A percentile compares a stretch with the other conserved stretches of the same genome.
Evolutionary conservation across 2,888 invertebrate genomes (phyloP).

Genomic region (Mesodorylaimus sp.): DNA sequence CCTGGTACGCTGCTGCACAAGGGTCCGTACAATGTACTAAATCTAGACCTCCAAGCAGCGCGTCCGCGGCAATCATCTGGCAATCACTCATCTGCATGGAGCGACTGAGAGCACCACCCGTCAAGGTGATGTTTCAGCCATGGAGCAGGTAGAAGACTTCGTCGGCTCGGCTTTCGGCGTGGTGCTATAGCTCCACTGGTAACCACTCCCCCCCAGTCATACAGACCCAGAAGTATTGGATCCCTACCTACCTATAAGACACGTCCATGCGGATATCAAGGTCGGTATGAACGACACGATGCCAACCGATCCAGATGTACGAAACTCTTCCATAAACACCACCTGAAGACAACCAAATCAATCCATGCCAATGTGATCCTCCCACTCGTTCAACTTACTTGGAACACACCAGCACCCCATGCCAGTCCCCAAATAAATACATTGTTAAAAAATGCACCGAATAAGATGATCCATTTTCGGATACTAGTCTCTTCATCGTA

Average conservation of each 20-base stretch:
- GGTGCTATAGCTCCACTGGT: too few species aligned
- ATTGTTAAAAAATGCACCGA: neutral
- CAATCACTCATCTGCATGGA: too few species aligned
- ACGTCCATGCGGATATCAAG: neutral
- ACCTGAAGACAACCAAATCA: neutral
- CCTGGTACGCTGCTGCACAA: too few species aligned
- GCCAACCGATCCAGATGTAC: neutral
- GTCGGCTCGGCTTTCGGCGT: too few species aligned
- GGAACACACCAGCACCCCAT: neutral
- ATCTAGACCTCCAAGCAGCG: too few species aligned
- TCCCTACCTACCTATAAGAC: neutral
- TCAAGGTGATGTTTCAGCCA: too few species aligned
- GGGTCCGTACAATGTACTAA: too few species aligned
- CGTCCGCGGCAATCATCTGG: too few species aligned
- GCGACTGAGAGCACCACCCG: too few species aligned
- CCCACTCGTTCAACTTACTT: neutral
- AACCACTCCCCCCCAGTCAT: too few species aligned
- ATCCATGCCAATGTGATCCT: neutral
- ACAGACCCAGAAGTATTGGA: neutral
- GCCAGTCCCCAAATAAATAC: conserved; percentile 1
- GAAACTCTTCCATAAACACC: neutral
- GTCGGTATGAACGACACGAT: neutral
- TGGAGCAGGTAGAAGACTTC: too few species aligned
- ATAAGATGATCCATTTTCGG: neutral
- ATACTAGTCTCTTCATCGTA: too few species aligned